Evolutionary conservation across 2,888 invertebrate genomes (phyloP), one percentile per base, ranked within the genome.

Genomic region (Lasioglossum lativentre): DNA sequence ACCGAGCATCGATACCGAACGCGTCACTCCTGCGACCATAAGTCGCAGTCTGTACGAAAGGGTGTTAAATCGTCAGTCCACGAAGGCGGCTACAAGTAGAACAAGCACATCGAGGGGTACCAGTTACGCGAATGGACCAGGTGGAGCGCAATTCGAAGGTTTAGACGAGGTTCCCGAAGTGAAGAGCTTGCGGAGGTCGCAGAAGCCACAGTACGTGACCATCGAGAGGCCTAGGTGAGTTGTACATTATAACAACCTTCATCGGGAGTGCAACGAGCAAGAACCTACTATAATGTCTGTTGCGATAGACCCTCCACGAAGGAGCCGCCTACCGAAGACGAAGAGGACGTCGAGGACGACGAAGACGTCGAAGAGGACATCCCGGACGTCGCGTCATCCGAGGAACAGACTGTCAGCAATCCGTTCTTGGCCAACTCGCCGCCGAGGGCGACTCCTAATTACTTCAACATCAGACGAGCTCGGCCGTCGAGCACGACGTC

Each of bases 11-110:
- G 88, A 79, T 16, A 86, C 80, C 45, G 93, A 92, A 40, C 88
- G 86, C 14, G 96, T 96, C 0, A 97, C 97, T 0, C 96, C 97
- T 16, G 95, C 97, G 0, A 95, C 96, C 0, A 97, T 98, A 90
- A 98, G 97, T 94, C 97, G 97, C 94, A 97, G 96, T 71, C 95
- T 98, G 1, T 98, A 97, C 93, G 97, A 98, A 92, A 97, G 97
- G 91, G 98, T 98, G 1, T 95, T 98, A 4, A 96, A 94, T 89
- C 93, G 94, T 10, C 95, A 95, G 70, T 86, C 91, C 4, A 86
- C 82, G 19, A 94, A 90, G 71, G 66, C 89, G 23, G 10, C 52
- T 1, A 85, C 87, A 23, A 70, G 80, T 40, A 86, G 88, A 27
- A 87, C 88, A 38, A 83, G 85, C 2, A 85, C 93, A 34, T 90